Evolutionary conservation across 2,888 invertebrate species (phyloP).

Genomic region (Creontiades dilutus): DNA sequence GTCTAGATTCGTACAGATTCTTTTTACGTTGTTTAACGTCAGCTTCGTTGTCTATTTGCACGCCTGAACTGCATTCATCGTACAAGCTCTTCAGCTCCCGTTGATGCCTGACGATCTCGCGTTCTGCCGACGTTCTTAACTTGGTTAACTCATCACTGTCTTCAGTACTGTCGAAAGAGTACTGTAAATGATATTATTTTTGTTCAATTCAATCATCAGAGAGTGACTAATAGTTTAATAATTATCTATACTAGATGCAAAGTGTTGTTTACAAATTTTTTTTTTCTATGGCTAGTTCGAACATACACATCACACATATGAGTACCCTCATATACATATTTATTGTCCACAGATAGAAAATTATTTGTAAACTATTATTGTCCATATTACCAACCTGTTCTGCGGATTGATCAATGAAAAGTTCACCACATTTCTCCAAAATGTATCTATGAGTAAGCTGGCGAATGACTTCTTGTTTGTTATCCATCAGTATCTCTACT

Average conservation of each 20-base stretch:
- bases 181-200: not conserved
- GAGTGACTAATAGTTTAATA: too few relatives aligned
- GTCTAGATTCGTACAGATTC: conserved; percentile 27
- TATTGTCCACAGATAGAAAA: too few relatives aligned
- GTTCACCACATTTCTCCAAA: conserved; percentile 47
- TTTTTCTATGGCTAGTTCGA: too few relatives aligned
- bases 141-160: not conserved
- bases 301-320: too few relatives aligned
- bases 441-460: conserved; percentile 48
- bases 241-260: too few relatives aligned
- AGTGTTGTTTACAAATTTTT: too few relatives aligned
- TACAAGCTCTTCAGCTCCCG: conserved; percentile 11
- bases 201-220: too few relatives aligned
- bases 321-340: too few relatives aligned
- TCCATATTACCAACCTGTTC: not conserved
- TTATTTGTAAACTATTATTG: too few relatives aligned
- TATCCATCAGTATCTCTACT: conserved; percentile 37
- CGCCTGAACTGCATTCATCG: not conserved
- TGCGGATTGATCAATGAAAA: not conserved
- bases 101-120: not conserved
- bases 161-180: not conserved
- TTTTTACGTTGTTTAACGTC: not conserved
- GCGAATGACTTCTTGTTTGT: conserved; percentile 43
- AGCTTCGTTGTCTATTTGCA: not conserved
- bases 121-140: not conserved